A percentile compares a stretch with the other conserved stretches of the same genome.
Evolutionary conservation across 2,797 vertebrate species (phyloP).

Genomic region (Ceryle rudis): DNA sequence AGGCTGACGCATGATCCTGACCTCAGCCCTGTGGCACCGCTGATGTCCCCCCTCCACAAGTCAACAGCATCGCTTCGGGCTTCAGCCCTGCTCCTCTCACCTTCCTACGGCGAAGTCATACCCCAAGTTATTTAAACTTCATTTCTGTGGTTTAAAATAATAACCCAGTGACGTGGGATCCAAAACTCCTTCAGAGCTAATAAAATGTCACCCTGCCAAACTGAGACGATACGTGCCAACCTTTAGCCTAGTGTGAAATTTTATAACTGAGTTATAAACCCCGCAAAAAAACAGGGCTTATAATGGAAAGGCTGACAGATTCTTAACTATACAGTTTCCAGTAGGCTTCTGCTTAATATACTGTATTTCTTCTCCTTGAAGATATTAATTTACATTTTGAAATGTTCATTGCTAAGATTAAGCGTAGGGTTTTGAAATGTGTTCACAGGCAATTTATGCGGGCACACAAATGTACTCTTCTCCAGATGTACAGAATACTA

Average conservation of each 20-base stretch:
- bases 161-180: constrained; percentile 72
- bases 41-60: neutral
- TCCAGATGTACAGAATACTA: constrained; percentile 80
- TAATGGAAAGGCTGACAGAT: constrained; percentile 80
- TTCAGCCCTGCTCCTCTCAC: neutral
- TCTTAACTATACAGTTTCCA: constrained; percentile 80
- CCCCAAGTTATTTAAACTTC: constrained; percentile 70
- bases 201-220: constrained; percentile 74
- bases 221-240: constrained; percentile 71
- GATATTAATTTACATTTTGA: constrained; percentile 85
- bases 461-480: constrained; percentile 79
- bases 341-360: constrained; percentile 80
- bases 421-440: constrained; percentile 82
- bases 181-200: constrained; percentile 77
- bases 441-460: constrained; percentile 83
- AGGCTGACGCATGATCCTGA: rapidly evolving
- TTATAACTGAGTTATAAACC: constrained; percentile 82
- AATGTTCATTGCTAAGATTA: constrained; percentile 84
- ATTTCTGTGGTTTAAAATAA: constrained; percentile 77
- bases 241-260: constrained; percentile 77
- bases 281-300: constrained; percentile 74
- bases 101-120: constrained; percentile 59
- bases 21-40: neutral
- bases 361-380: constrained; percentile 81
- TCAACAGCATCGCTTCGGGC: constrained; percentile 5